Conservation (phyloP, 2,888 invertebrate genomes). For the Cantharis rufa region DNA sequence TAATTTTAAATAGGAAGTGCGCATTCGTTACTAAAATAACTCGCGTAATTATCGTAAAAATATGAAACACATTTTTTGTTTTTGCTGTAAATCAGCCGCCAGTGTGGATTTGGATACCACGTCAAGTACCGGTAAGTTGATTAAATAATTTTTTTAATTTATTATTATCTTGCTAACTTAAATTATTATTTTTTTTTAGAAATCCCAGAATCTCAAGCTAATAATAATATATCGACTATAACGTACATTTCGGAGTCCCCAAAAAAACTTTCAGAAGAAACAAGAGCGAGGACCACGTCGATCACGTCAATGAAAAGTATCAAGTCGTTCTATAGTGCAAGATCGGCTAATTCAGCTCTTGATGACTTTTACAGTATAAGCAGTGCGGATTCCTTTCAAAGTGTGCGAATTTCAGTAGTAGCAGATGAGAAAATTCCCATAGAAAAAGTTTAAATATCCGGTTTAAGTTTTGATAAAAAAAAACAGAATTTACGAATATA, state of each 20-base stretch:
- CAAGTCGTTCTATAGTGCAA: slow-evolving; percentile 32
- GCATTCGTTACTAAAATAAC: background rate
- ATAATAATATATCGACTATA: background rate
- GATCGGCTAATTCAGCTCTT: slow-evolving; percentile 11
- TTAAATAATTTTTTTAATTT: background rate
- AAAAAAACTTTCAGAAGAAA: background rate
- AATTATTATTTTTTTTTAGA: background rate
- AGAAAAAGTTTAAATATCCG: background rate
- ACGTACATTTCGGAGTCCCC: background rate
- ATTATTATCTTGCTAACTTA: background rate
- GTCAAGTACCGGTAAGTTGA: background rate
- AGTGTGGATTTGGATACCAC: background rate
- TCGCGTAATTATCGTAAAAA: background rate
- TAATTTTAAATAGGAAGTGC: background rate
- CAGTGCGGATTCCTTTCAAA: slow-evolving; percentile 30
- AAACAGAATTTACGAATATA: background rate
- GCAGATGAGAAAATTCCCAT: background rate
- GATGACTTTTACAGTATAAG: slow-evolving; percentile 33
- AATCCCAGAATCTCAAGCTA: background rate
- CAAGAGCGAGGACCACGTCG: slow-evolving; percentile 18
- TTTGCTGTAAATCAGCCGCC: slow-evolving; percentile 9
- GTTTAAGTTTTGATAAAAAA: background rate
- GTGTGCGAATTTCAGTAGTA: background rate
- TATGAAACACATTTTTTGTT: slow-evolving; percentile 16
- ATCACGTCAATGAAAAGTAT: slow-evolving; percentile 29